Base-by-base conservation (phyloP, 2,797 vertebrate species). In the Rachycentron canadum region DNA sequence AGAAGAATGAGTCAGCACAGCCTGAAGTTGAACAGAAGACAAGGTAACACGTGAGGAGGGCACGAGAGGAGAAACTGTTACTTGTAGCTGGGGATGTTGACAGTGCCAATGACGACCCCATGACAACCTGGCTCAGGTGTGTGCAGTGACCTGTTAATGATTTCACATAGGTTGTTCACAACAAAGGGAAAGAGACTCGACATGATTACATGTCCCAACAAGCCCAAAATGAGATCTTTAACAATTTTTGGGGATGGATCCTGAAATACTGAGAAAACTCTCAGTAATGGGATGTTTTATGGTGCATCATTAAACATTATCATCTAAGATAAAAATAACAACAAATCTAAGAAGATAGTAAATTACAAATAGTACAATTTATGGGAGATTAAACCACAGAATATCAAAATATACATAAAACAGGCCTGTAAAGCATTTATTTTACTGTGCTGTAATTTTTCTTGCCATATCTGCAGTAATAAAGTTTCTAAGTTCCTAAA, bases 91-190 rank as follows among this genome's bases (percentile, higher is more conserved):
- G 71, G 81, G 83, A 89, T 61, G 55, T 53, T 53, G 61, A 53
- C 59, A 17, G 67, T 87, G 61, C 70, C 79, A 72, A 70, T 73
- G 88, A 79, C 65, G 52, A 78, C 75, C 25, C 77, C 57, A 23
- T 80, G 76, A 83, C 69, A 84, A 75, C 76, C 76, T 49, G 83
- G 84, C 88, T 87, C 90, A 92, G 89, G 88, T 94, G 88, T 84
- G 88, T 76, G 77, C 65, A 0, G 1, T 78, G 90, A 88, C 84
- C 85, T 73, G 88, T 79, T 69, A 45, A 61, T 86, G 85, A 94
- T 76, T 25, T 74, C 59, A 32, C 76, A 73, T 60, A 64, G 68
- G 69, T 59, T 59, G 62, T 38, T 79, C 41, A 77, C 57, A 52
- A 68, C 60, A 73, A 66, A 86, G 32, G 26, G 38, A 34, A 36